Evolutionary conservation across 1,140 invertebrate genomes (phyloP).

Genomic region (Drosophila rhopaloa): DNA sequence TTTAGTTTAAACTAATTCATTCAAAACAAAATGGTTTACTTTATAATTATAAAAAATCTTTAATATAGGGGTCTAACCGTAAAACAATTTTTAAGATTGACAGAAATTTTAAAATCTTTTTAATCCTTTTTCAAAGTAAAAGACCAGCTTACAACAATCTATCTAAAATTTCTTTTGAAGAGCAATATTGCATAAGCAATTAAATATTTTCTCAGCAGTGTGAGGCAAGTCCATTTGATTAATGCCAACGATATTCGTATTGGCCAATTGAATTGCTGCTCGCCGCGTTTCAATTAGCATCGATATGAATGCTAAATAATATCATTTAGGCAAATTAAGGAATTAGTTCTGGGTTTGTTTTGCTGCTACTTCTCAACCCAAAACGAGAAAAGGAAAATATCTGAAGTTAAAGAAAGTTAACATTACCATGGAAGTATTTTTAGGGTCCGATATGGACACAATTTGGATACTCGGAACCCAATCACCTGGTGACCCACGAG

Average conservation of each 20-base stretch:
- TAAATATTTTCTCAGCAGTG: neutral
- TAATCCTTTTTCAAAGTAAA: neutral
- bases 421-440: constrained; percentile 3
- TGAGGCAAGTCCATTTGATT: constrained; percentile 32
- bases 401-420: neutral
- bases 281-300: constrained; percentile 12
- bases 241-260: constrained; percentile 29
- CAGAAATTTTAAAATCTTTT: too few species aligned
- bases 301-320: constrained; percentile 24
- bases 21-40: too few species aligned
- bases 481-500: constrained; percentile 35
- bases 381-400: neutral
- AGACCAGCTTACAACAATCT: too few species aligned
- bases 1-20: too few species aligned
- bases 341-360: constrained; percentile 3
- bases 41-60: too few species aligned
- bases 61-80: too few species aligned
- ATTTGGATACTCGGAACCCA: constrained; percentile 4
- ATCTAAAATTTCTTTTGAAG: neutral
- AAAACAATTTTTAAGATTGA: too few species aligned
- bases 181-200: constrained; percentile 3
- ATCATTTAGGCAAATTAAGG: constrained; percentile 26
- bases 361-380: neutral
- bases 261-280: constrained; percentile 20
- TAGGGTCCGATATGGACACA: neutral